Evolutionary conservation across 2,888 invertebrate species (phyloP), one percentile per base, ranked within the genome.

Genomic region (Polydrusus cervinus): DNA sequence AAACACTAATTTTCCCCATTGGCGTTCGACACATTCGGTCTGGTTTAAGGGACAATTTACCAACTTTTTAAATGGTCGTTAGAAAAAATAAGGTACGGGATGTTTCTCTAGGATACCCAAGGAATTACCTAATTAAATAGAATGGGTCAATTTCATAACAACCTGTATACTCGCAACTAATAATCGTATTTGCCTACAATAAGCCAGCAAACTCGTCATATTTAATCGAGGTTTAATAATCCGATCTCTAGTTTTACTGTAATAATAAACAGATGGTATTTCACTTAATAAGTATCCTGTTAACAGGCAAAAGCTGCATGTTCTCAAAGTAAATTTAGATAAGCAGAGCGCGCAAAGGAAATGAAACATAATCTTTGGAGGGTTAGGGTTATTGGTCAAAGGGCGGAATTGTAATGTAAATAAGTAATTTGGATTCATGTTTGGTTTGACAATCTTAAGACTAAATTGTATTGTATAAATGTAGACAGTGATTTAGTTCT

Each of bases 221-320:
- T n/a, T 13, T 45, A 13, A 45, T n/a, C n/a, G 6, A n/a, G 1
- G 13, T n/a, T n/a, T 45, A 45, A 45, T 45, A 7, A 45, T 13
- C 45, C n/a, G 6, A n/a, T 7, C 45, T 45, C n/a, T 45, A 45
- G 13, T 45, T 13, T 6, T 25, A 25, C 1, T 25, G 25, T 13
- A 45, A n/a, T 45, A 45, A 51, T 51, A 51, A 51, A 20, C 20
- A 51, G 51, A 20, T 20, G 18, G 51, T 51, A 51, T 51, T 51
- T 51, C 51, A 51, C 51, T 51, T 20, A 51, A 51, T 51, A 51
- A 20, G 51, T 51, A 51, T 51, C 51, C 20, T 51, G 51, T 51
- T 51, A 51, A 51, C 51, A 20, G 51, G 9, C 3, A 18, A 51
- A 20, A 11, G 51, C 51, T 51, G 18, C 51, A 20, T 9, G 18